Evolutionary conservation across 1,140 invertebrate species (phyloP).

Genomic region (Calliopsis andreniformis): DNA sequence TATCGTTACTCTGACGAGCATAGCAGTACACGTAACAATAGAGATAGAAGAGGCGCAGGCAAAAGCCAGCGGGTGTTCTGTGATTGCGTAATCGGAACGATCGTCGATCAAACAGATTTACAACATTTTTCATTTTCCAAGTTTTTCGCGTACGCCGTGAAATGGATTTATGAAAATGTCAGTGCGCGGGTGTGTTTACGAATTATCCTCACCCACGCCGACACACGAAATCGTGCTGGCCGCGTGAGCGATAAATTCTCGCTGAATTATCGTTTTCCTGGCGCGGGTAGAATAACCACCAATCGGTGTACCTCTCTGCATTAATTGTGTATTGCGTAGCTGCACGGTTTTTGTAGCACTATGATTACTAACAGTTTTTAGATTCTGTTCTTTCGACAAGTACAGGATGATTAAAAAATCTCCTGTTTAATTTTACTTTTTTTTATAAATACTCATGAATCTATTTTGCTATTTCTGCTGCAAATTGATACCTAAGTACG

Average conservation of each 20-base stretch:
- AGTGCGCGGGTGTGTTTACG: slow-evolving; percentile 16
- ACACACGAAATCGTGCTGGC: background rate
- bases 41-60: background rate
- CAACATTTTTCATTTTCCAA: slow-evolving; percentile 18
- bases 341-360: no score
- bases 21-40: background rate
- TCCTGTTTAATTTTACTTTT: no score
- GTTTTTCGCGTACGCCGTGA: slow-evolving; percentile 1
- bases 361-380: no score
- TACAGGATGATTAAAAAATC: no score
- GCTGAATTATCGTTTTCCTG: slow-evolving; percentile 19
- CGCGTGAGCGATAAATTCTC: background rate
- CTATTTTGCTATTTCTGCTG: no score
- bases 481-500: no score
- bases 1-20: no score
- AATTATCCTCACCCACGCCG: slow-evolving; percentile 5
- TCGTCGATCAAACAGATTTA: slow-evolving; percentile 25
- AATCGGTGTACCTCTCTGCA: background rate
- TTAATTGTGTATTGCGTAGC: slow-evolving; percentile 18
- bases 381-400: no score
- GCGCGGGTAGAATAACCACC: background rate
- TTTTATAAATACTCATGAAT: no score
- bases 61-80: background rate
- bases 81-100: background rate
- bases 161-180: slow-evolving; percentile 45